Evolutionary conservation across 2,888 invertebrate species (phyloP).

Genomic region (Aplocera efformata): DNA sequence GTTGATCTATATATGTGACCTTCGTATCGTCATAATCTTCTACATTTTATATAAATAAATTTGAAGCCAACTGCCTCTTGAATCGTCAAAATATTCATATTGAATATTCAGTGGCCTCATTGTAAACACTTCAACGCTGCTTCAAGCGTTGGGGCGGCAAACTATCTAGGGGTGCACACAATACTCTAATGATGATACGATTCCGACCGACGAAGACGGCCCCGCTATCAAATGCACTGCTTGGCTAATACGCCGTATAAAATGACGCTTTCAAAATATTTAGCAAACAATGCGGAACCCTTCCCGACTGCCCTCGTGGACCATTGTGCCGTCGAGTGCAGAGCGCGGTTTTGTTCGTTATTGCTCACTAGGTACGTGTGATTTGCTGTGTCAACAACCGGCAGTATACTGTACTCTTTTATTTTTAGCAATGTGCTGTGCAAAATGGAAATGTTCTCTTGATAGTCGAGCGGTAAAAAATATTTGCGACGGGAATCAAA

Average conservation of each 20-base stretch:
- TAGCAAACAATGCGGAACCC: constrained; percentile 76
- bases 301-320: constrained; percentile 49
- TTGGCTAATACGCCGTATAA: constrained; percentile 74
- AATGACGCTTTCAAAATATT: constrained; percentile 79
- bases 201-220: constrained; percentile 61
- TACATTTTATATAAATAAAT: too few relatives aligned
- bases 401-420: constrained; percentile 1
- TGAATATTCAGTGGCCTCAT: constrained; percentile 43
- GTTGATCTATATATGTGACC: too few relatives aligned
- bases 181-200: constrained; percentile 72
- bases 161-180: constrained; percentile 45
- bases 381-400: constrained; percentile 6
- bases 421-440: too few relatives aligned
- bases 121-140: constrained; percentile 41
- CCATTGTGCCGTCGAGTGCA: constrained; percentile 62
- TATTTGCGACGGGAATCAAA: too few relatives aligned
- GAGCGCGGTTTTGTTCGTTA: constrained; percentile 32
- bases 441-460: too few relatives aligned
- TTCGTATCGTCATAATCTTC: too few relatives aligned
- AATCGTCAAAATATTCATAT: constrained; percentile 11
- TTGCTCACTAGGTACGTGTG: constrained; percentile 33
- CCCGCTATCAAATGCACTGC: constrained; percentile 74
- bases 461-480: too few relatives aligned
- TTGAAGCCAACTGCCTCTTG: constrained; percentile 1
- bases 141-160: constrained; percentile 29